Base-by-base conservation (phyloP, 2,888 invertebrate genomes). In the Ethmia dodecea region DNA sequence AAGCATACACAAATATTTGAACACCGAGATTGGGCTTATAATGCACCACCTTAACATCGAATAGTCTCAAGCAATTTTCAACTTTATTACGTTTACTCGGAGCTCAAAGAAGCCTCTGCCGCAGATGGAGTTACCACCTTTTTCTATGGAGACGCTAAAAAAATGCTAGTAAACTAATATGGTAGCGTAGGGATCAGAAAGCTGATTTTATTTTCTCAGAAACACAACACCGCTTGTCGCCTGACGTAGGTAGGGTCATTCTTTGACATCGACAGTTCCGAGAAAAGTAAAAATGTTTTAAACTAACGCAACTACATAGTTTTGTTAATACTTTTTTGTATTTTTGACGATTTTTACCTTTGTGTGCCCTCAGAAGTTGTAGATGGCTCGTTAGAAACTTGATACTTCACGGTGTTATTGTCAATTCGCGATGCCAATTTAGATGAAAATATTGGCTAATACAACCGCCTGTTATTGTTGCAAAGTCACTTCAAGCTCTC, bases 1-100 rank as follows among this genome's bases (percentile, higher is more conserved):
- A 83, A 67, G 73, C 69, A 69, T 69, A 75, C 52, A 73, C 75
- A 78, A 84, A 84, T 81, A 83, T 84, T 83, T 78, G 75, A 75
- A 76, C 77, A 63, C 55, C 54, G 59, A 70, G 66, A 75, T 76
- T 77, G 72, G 58, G 60, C 73, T 60, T 64, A 67, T 62, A 68
- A 67, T 62, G 55, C 61, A 68, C 68, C 51, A 67, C 44, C 57
- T 47, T 50, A 64, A 57, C 55, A 52, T 59, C 36, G 37, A 52
- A 57, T 47, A 44, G 42, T 40, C 42, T 41, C 57, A 52, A 55
- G 55, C 64, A 51, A 76, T 70, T 67, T 63, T 69, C 53, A 49
- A 55, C 71, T 57, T 47, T 76, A 65, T 55, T 45, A 14, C 40
- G 15, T 45, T 54, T 35, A 20, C 1, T 58, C 64, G 72, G 49